phyloP scores from a whole-genome alignment of 2,113 vertebrate species.

The Oxyruncus cristatus region DNA sequence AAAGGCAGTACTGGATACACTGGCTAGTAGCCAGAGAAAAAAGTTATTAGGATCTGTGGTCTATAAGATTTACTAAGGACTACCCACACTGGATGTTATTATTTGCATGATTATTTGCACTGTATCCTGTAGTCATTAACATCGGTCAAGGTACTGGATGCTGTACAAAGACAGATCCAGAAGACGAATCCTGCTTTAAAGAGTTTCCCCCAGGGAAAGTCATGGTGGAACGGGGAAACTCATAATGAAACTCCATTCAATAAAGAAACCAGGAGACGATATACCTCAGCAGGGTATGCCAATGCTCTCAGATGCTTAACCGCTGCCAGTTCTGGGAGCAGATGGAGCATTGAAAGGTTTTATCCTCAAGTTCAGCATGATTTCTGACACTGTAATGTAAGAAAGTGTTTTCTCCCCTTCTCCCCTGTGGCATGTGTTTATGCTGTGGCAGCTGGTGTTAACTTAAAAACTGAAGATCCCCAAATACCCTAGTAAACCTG shows the following conservation, averaged over 20 bases:
- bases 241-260: neutral
- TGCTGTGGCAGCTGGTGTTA: neutral
- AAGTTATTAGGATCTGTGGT: neutral
- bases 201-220: neutral
- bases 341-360: neutral
- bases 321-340: neutral
- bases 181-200: neutral
- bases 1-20: neutral
- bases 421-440: neutral
- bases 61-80: neutral
- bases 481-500: neutral
- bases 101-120: neutral
- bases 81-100: neutral
- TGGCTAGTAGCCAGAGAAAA: neutral
- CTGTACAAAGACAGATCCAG: neutral
- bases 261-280: neutral
- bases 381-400: neutral
- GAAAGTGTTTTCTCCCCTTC: neutral
- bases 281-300: fast-evolving
- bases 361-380: neutral
- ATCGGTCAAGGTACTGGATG: neutral
- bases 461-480: neutral
- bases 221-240: neutral
- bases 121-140: neutral
- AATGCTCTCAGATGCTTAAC: neutral